Evolutionary conservation across 2,888 invertebrate species (phyloP).

Genomic region (Synanthedon andrenaeformis): DNA sequence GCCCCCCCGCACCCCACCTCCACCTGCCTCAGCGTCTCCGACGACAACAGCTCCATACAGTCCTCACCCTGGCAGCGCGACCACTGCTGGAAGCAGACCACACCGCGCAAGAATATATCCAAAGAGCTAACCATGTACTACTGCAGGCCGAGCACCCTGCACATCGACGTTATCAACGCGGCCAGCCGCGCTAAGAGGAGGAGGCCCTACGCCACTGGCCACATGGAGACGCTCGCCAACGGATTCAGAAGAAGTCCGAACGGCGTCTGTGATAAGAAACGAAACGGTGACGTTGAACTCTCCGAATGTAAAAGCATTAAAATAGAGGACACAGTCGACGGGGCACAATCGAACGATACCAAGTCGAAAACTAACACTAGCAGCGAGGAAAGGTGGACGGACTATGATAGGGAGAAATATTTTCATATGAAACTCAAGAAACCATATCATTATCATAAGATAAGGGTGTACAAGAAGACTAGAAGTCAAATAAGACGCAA

Average conservation of each 20-base stretch:
- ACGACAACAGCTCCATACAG: slow-evolving; percentile 91
- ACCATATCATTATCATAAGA: slow-evolving; percentile 64
- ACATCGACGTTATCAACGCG: slow-evolving; percentile 49
- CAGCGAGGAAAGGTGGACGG: slow-evolving; percentile 42
- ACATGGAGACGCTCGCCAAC: slow-evolving; percentile 30
- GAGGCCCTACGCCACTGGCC: slow-evolving; percentile 71
- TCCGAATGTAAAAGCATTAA: slow-evolving; percentile 19
- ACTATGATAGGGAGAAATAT: slow-evolving; percentile 53
- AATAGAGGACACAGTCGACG: slow-evolving; percentile 40
- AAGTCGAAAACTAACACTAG: slow-evolving; percentile 21
- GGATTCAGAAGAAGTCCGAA: slow-evolving; percentile 2
- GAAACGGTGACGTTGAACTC: slow-evolving; percentile 37
- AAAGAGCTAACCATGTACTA: slow-evolving; percentile 80
- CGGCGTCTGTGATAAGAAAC: slow-evolving; percentile 33
- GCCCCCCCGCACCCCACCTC: slow-evolving; percentile 70
- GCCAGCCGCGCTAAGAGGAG: slow-evolving; percentile 71
- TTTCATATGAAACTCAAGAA: slow-evolving; percentile 65
- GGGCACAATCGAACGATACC: slow-evolving; percentile 12
- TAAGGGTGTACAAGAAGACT: slow-evolving; percentile 62
- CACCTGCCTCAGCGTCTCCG: slow-evolving; percentile 87
- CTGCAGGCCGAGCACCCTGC: slow-evolving; percentile 69
- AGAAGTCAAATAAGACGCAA: slow-evolving; percentile 34
- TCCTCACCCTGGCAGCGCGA: slow-evolving; percentile 93
- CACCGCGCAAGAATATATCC: slow-evolving; percentile 79
- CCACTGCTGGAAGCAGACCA: slow-evolving; percentile 88